Conservation (phyloP, 2,113 vertebrate species). For the Kryptolebias marmoratus region DNA sequence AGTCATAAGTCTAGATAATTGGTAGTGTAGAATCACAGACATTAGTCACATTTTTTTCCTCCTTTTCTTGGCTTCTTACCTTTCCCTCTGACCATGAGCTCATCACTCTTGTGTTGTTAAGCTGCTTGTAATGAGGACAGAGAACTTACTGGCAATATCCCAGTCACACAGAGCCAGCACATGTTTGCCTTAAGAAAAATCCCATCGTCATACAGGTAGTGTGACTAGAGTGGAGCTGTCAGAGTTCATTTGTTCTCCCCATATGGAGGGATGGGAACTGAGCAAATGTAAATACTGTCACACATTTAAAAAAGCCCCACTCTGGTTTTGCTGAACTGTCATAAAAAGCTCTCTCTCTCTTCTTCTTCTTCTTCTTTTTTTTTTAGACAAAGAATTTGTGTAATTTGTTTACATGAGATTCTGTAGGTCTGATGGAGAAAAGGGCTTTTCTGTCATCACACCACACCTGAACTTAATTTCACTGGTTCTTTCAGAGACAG, state of each 20-base stretch:
- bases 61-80: constrained; percentile 8
- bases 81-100: constrained; percentile 45
- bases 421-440: constrained; percentile 72
- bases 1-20: constrained; percentile 25
- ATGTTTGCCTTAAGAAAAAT: constrained; percentile 13
- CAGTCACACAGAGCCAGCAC: constrained; percentile 19
- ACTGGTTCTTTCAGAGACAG: constrained; percentile 65
- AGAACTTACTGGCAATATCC: constrained; percentile 39
- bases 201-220: constrained; percentile 67
- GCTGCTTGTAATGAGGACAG: constrained; percentile 48
- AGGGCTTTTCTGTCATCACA: constrained; percentile 65
- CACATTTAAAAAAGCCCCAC: constrained; percentile 70
- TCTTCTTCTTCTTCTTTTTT: background rate
- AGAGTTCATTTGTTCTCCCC: constrained; percentile 51
- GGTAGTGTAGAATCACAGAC: constrained; percentile 10
- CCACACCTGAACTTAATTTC: constrained; percentile 80
- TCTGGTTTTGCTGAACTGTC: constrained; percentile 70
- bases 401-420: constrained; percentile 80
- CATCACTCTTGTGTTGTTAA: constrained; percentile 41
- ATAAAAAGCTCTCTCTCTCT: constrained; percentile 56
- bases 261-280: constrained; percentile 64
- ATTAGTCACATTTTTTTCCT: constrained; percentile 17
- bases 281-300: constrained; percentile 77
- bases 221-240: constrained; percentile 67
- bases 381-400: constrained; percentile 76